Conservation (phyloP, 2,113 vertebrate genomes). For the Equus przewalskii region DNA sequence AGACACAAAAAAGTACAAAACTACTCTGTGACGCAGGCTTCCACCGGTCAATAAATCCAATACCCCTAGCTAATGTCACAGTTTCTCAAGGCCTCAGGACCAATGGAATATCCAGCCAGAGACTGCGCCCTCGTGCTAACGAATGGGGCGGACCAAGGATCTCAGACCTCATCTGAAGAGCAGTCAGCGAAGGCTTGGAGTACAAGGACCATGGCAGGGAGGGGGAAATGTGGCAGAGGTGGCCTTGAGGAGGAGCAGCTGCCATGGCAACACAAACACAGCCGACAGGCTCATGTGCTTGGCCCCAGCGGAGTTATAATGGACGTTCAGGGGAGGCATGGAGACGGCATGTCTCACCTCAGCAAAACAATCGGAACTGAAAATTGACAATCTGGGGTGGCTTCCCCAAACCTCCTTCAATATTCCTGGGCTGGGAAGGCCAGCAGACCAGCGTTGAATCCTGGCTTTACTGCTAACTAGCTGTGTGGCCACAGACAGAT, state of each 20-base stretch:
- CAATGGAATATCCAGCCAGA: background rate
- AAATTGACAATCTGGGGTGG: constrained; percentile 50
- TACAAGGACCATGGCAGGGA: background rate
- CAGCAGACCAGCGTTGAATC: background rate
- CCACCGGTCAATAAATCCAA: background rate
- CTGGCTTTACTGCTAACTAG: background rate
- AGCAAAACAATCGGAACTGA: constrained; percentile 71
- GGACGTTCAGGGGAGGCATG: constrained; percentile 30
- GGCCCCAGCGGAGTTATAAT: constrained; percentile 16
- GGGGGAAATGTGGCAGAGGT: background rate
- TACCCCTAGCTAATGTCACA: background rate
- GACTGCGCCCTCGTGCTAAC: background rate
- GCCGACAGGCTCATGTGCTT: fast-evolving
- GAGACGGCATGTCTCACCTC: background rate
- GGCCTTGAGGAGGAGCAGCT: constrained; percentile 66
- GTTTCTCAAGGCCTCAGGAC: background rate
- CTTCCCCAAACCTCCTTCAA: constrained; percentile 46
- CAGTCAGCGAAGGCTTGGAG: background rate
- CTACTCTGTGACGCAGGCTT: background rate
- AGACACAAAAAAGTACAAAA: background rate
- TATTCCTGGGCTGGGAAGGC: constrained; percentile 7
- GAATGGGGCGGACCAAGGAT: background rate
- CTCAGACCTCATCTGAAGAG: background rate
- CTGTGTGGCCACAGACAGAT: background rate
- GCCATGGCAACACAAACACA: constrained; percentile 66